Evolutionary conservation across 2,888 invertebrate species (phyloP), one percentile per base, ranked within the genome.

Genomic region (Tenodera sinensis): DNA sequence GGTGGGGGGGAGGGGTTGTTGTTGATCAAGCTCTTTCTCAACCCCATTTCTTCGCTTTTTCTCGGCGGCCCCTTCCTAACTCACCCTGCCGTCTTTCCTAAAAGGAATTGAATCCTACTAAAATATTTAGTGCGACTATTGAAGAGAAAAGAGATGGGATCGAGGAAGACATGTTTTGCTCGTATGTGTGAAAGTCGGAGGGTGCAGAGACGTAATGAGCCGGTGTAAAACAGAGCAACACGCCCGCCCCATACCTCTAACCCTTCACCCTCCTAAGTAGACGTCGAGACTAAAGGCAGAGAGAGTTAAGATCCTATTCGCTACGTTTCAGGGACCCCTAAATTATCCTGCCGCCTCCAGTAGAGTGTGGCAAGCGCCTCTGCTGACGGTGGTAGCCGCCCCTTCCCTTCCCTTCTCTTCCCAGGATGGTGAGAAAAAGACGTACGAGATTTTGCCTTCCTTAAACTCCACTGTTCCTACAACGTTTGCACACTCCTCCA

Each of bases 91-190:
- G 42, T 54, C 83, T 85, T 88, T 88, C 25, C 88, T 88, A 88
- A 85, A 89, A 89, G 88, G 89, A 89, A 89, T 89, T 89, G 89
- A 87, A 89, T 89, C 89, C 89, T 89, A 88, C 88, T 89, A 88
- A 89, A 89, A 83, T 89, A 89, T 89, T 89, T 89, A 89, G 89
- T 88, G 85, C 88, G 88, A 47, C 85, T 88, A 88, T 88, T 89
- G 89, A 88, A 86, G 88, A 88, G 86, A 89, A 86, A 89, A 89
- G 84, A 89, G 84, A 85, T 30, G 42, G 42, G 84, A 47, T 28
- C 28, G 30, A 84, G 34, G 30, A 30, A 84, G 30, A 84, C 20
- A 71, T 71, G 54, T 87, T 87, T 87, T 87, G 25, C 30, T 87
- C 27, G 87, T 83, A 83, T 84, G 89, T 84, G 83, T 87, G 89